Percentiles rank a stretch among this genome's conserved stretches.
Conservation (phyloP, 1,140 invertebrate species). For the Caenorhabditis tropicalis region DNA sequence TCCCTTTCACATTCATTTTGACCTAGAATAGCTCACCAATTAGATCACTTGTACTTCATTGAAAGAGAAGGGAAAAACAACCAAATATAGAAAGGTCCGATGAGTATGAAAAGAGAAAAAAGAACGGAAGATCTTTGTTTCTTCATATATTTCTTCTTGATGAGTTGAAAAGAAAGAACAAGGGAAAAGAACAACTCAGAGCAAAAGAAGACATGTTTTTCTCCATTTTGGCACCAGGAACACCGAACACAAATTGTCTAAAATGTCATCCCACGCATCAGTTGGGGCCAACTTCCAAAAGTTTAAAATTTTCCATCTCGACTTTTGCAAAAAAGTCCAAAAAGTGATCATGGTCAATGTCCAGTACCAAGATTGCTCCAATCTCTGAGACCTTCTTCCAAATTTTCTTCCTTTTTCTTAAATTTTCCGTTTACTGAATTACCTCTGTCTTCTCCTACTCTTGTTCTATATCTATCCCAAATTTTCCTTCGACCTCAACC, state of each 20-base stretch:
- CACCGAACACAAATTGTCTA: background rate
- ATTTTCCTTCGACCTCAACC: background rate
- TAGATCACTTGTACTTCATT: background rate
- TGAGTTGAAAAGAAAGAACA: background rate
- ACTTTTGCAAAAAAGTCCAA: slow-evolving; percentile 16
- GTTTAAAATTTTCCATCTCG: background rate
- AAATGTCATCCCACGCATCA: background rate
- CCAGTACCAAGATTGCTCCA: slow-evolving; percentile 32
- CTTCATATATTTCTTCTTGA: background rate
- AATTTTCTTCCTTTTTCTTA: background rate
- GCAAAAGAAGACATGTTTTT: background rate
- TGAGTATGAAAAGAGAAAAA: background rate
- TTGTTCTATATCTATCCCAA: slow-evolving; percentile 23
- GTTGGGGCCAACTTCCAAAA: background rate
- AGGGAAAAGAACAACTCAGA: background rate
- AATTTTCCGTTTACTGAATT: slow-evolving; percentile 6
- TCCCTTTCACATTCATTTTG: background rate
- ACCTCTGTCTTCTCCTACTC: background rate
- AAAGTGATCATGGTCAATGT: slow-evolving; percentile 14
- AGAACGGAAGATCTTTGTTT: background rate
- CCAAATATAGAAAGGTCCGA: background rate
- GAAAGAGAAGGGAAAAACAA: background rate
- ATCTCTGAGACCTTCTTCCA: background rate
- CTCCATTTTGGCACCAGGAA: background rate
- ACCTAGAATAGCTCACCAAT: background rate